Conservation (phyloP, 2,888 invertebrate species). For the Acronicta alni region DNA sequence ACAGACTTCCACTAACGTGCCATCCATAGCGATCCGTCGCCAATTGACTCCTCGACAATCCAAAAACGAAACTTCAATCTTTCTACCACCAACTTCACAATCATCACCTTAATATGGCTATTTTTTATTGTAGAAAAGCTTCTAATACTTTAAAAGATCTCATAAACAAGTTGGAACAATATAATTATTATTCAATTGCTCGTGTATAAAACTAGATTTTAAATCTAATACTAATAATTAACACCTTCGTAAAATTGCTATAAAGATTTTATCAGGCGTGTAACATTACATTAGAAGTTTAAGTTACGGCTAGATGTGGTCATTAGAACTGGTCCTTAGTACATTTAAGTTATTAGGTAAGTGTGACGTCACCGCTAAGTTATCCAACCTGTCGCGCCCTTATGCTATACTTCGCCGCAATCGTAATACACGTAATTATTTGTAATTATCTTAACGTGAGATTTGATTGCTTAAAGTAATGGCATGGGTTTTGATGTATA, state of each 20-base stretch:
- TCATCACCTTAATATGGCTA: neutral
- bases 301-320: conserved; percentile 26
- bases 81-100: too few relatives aligned
- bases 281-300: conserved; percentile 28
- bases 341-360: conserved; percentile 61
- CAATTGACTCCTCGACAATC: too few relatives aligned
- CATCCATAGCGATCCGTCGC: too few relatives aligned
- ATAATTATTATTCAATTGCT: neutral
- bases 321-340: conserved; percentile 39
- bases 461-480: conserved; percentile 26
- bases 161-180: neutral
- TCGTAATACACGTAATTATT: conserved; percentile 38
- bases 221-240: conserved; percentile 13
- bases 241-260: conserved; percentile 34
- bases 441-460: conserved; percentile 35
- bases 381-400: conserved; percentile 61
- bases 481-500: conserved; percentile 8
- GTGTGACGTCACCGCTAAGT: conserved; percentile 62
- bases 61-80: too few relatives aligned
- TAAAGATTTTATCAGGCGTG: conserved; percentile 43
- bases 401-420: conserved; percentile 24
- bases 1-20: too few relatives aligned
- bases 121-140: neutral
- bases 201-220: conserved; percentile 1
- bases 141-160: neutral